A percentile compares a stretch with the other conserved stretches of the same genome.
Evolutionary conservation across 2,113 vertebrate species (phyloP).

Genomic region (Nesoenas mayeri): DNA sequence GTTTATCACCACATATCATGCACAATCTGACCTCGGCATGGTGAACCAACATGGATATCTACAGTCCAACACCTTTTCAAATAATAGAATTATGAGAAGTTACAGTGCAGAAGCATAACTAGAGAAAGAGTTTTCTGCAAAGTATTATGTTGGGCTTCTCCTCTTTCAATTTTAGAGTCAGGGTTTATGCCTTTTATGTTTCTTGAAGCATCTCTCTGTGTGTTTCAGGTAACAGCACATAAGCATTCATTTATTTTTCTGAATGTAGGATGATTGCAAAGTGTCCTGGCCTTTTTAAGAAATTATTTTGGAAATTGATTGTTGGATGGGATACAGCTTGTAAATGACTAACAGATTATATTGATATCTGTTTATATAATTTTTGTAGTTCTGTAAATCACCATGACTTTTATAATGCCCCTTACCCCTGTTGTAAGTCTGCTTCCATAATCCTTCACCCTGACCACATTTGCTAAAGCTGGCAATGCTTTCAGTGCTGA

Average conservation of each 20-base stretch:
- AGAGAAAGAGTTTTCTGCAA: not conserved
- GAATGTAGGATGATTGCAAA: not conserved
- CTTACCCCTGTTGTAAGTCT: not conserved
- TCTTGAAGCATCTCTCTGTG: not conserved
- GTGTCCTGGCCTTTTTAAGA: not conserved
- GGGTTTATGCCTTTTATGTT: not conserved
- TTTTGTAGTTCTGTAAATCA: constrained; percentile 23
- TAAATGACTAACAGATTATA: not conserved
- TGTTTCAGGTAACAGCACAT: not conserved
- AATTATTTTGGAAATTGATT: not conserved
- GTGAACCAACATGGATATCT: not conserved
- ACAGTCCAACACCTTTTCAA: not conserved
- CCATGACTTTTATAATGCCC: constrained; percentile 3
- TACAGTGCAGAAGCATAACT: not conserved
- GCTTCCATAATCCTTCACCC: not conserved
- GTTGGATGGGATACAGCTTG: not conserved
- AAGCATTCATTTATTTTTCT: not conserved
- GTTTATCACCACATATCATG: rapidly evolving
- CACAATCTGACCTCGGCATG: not conserved
- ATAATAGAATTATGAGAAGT: not conserved
- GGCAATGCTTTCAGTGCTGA: not conserved
- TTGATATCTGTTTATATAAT: not conserved
- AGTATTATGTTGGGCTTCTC: not conserved
- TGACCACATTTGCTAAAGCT: not conserved
- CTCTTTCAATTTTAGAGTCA: not conserved